Evolutionary conservation across 2,113 vertebrate species (phyloP), one percentile per base, ranked within the genome.

Genomic region (Cynoglossus semilaevis): DNA sequence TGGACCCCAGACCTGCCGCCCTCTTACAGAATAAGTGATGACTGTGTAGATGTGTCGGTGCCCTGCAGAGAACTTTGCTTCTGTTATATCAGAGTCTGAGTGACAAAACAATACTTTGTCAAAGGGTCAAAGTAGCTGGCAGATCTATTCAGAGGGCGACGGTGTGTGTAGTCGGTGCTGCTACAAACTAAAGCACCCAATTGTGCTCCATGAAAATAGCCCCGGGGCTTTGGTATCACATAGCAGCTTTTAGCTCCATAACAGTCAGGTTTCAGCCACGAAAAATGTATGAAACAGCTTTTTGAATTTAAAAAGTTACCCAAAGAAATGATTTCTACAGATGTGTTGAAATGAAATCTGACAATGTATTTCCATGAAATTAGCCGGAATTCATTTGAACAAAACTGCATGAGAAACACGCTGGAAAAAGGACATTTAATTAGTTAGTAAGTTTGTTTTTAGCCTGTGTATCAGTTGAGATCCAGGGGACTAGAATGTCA

Each of bases 141-240:
- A 61, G 9, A 71, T 69, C 77, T 53, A 72, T 81, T 81, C 57
- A 76, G 40, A 61, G 57, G 50, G 59, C 63, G 63, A 43, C 47
- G 15, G 42, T 63, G 58, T 65, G 66, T 69, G 67, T 41, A 15
- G 42, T 22, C 51, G 54, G 48, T 18, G 29, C 45, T 51, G 35
- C 60, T 6, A 36, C 62, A 62, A 79, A 73, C 74, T 72, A 9
- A 57, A 67, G 81, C 77, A 79, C 47, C 52, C 70, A 59, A 60
- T 78, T 78, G 65, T 84, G 77, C 74, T 81, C 69, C 43, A 63
- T 76, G 63, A 84, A 87, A 84, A 85, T 76, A 81, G 76, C 80
- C 78, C 64, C 11, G 4, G 54, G 85, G 65, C 50, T 3, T 1
- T 2, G 46, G 80, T 75, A 69, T 85, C 76, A 47, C 17, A 51